A percentile compares a stretch with the other conserved stretches of the same genome.
These are phyloP conservation scores for Atlantisia rogersi DNA, from an alignment of 2,113 vertebrate genomes.

Conservation along the genomic window DNA sequence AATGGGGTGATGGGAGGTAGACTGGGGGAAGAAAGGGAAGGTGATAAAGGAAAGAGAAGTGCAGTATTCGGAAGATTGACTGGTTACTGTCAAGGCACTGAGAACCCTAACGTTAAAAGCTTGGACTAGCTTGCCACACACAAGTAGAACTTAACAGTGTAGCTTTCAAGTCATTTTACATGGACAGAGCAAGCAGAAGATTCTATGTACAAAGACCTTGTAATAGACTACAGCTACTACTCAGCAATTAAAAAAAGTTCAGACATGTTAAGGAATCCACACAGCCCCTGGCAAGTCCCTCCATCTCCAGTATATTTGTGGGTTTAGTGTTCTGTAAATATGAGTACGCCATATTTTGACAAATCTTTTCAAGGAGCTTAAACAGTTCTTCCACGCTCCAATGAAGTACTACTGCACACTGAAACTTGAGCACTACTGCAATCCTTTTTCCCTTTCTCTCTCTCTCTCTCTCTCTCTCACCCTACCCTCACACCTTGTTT, in stretches of 20 bases:
- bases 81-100: conserved; percentile 58
- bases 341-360: conserved; percentile 27
- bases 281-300: conserved; percentile 39
- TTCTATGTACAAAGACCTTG: background rate
- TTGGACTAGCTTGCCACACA: background rate
- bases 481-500: conserved; percentile 3
- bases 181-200: conserved; percentile 19
- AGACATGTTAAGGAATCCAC: conserved; percentile 44
- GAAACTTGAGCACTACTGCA: conserved; percentile 63
- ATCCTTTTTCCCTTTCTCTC: conserved; percentile 31
- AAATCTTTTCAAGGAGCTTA: conserved; percentile 48
- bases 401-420: conserved; percentile 55
- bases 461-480: background rate
- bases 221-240: conserved; percentile 6
- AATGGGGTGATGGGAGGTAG: background rate
- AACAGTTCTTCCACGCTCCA: conserved; percentile 42
- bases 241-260: conserved; percentile 9
- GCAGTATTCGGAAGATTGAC: conserved; percentile 7
- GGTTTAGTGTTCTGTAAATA: conserved; percentile 49
- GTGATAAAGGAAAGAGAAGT: background rate
- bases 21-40: background rate
- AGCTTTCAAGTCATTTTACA: conserved; percentile 41
- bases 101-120: conserved; percentile 49
- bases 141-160: conserved; percentile 21
- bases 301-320: conserved; percentile 39